These are phyloP conservation scores for Garra rufa DNA, from an alignment of 2,113 vertebrate genomes.

Conservation along the genomic window DNA sequence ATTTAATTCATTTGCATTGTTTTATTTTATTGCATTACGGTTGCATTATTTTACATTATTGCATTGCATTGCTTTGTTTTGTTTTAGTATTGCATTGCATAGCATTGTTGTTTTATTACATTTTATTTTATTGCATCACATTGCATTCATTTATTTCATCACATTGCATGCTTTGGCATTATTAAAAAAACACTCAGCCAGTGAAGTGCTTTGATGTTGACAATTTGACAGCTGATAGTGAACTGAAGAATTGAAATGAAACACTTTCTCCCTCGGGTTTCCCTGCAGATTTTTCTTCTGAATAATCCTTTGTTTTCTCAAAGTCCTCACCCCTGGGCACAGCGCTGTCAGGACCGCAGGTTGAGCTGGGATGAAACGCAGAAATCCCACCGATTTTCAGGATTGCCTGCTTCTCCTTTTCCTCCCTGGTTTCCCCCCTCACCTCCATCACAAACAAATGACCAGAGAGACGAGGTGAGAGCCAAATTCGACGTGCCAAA, in stretches of 20 bases:
- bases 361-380: slow-evolving; percentile 5
- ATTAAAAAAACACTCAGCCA: not conserved
- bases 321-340: not conserved
- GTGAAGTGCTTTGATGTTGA: slow-evolving; percentile 10
- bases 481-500: slow-evolving; percentile 66
- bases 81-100: not conserved
- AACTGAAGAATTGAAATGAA: not conserved
- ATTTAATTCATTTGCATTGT: not conserved
- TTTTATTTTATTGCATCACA: not conserved
- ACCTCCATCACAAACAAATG: slow-evolving; percentile 32
- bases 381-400: not conserved
- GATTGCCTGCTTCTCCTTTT: not conserved
- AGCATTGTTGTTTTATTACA: not conserved
- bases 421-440: slow-evolving; percentile 19
- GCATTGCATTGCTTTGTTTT: not conserved
- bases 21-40: not conserved
- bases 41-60: not conserved
- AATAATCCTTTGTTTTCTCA: slow-evolving; percentile 23
- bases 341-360: not conserved
- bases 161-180: not conserved
- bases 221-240: slow-evolving; percentile 7
- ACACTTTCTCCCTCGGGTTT: slow-evolving; percentile 28
- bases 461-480: slow-evolving; percentile 59
- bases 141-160: not conserved
- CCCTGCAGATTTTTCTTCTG: not conserved